These are phyloP conservation scores for Percopsis omiscomaycus DNA, from an alignment of 2,797 vertebrate species.

Conservation along the genomic window DNA sequence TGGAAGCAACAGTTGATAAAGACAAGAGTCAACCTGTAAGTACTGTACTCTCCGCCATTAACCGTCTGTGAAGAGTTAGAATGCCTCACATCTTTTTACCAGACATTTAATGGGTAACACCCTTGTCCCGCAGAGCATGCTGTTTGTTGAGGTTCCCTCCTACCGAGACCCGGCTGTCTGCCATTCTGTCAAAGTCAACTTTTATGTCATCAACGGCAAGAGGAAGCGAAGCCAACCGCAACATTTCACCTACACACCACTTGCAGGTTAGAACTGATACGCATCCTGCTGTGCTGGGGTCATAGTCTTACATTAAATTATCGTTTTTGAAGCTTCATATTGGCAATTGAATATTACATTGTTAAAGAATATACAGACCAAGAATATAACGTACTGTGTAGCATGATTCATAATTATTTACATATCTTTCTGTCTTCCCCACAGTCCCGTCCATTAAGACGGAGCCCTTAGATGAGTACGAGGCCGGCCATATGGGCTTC, in stretches of 20 bases:
- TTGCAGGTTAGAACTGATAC: slow-evolving; percentile 69
- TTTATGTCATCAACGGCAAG: slow-evolving; percentile 96
- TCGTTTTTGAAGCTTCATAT: too few relatives aligned
- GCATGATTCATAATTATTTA: too few relatives aligned
- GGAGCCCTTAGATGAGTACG: slow-evolving; percentile 93
- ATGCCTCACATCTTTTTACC: too few relatives aligned
- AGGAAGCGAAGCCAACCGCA: slow-evolving; percentile 96
- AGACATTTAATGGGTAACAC: neutral
- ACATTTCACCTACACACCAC: slow-evolving; percentile 90
- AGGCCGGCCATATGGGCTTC: slow-evolving; percentile 85
- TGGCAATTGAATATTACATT: too few relatives aligned
- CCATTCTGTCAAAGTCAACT: slow-evolving; percentile 89
- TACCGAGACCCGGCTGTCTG: slow-evolving; percentile 87
- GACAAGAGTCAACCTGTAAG: slow-evolving; percentile 97
- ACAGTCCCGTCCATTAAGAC: slow-evolving; percentile 96
- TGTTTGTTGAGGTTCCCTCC: slow-evolving; percentile 93
- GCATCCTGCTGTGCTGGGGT: slow-evolving; percentile 5
- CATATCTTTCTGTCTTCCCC: slow-evolving; percentile 24
- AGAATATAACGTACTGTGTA: too few relatives aligned
- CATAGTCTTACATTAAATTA: neutral
- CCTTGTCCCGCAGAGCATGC: slow-evolving; percentile 84
- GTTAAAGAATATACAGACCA: too few relatives aligned
- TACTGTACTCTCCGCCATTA: slow-evolving; percentile 22
- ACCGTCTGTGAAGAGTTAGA: neutral
- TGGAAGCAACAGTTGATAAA: slow-evolving; percentile 98